phyloP scores from a whole-genome alignment of 2,113 vertebrate species.

The Vimba vimba region DNA sequence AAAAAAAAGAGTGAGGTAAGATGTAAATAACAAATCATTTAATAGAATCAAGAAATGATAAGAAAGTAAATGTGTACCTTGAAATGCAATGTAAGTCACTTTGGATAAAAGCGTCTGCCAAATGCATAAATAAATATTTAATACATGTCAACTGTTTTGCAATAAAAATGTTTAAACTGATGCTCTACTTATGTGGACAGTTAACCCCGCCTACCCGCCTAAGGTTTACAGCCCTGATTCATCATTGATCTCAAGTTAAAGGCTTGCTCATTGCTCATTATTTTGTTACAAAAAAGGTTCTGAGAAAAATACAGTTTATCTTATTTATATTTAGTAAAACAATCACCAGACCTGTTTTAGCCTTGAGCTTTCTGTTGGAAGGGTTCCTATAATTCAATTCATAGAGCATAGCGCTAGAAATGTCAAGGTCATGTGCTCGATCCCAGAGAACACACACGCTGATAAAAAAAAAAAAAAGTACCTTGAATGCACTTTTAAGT shows the following conservation, averaged over 20 bases:
- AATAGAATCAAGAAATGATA: too few relatives aligned
- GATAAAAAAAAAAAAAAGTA: background rate
- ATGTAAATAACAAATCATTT: too few relatives aligned
- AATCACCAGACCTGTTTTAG: background rate
- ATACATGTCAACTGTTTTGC: too few relatives aligned
- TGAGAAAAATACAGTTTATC: background rate
- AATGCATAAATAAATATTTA: too few relatives aligned
- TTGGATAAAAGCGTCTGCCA: too few relatives aligned
- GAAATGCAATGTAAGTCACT: too few relatives aligned
- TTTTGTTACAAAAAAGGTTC: background rate
- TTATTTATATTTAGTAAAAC: background rate
- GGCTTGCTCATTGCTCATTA: background rate
- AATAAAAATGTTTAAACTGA: too few relatives aligned
- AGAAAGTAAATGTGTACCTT: too few relatives aligned
- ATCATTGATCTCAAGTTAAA: background rate
- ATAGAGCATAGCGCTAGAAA: background rate
- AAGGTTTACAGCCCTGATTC: background rate
- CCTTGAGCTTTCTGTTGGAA: background rate
- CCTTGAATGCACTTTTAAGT: constrained; percentile 5
- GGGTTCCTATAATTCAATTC: background rate
- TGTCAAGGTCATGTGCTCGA: constrained; percentile 22
- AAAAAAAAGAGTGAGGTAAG: too few relatives aligned
- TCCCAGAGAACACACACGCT: background rate
- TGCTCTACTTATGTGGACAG: too few relatives aligned
- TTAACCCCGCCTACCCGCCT: too few relatives aligned